phyloP scores from a whole-genome alignment of 30 jellyfish, hydroid and myxozoan species.

The Aurelia aurita complex sp. Pacific region DNA sequence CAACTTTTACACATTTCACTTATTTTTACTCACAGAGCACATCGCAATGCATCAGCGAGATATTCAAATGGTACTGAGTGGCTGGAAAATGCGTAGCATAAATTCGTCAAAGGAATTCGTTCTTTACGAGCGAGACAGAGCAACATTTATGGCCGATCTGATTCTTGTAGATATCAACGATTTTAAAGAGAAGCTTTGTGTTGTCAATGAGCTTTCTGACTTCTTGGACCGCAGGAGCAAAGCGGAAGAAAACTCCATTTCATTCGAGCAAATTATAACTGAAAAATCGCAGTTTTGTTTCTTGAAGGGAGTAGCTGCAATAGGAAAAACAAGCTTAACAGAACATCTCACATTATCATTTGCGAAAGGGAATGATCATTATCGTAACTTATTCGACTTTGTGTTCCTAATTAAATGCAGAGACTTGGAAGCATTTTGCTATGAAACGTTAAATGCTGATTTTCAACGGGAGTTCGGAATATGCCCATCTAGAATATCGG shows the following conservation, averaged over 20 bases:
- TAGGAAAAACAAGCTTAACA: background rate
- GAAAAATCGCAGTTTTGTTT: background rate
- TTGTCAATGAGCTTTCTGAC: too few species aligned
- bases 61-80: too few species aligned
- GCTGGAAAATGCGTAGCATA: too few species aligned
- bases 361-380: background rate
- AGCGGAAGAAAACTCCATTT: background rate
- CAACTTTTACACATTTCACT: too few species aligned
- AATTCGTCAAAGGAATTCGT: background rate
- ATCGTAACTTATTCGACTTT: background rate
- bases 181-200: too few species aligned
- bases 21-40: too few species aligned
- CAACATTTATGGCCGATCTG: background rate
- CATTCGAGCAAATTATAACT: background rate
- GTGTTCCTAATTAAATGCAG: background rate
- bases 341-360: background rate
- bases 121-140: background rate
- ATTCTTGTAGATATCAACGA: too few species aligned
- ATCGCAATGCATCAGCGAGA: too few species aligned
- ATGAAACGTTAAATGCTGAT: background rate
- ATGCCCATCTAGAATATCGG: background rate
- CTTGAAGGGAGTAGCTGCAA: background rate
- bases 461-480: background rate
- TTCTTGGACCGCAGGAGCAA: too few species aligned
- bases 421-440: background rate